phyloP scores from a whole-genome alignment of 2,797 vertebrate species.

The Eutrigla gurnardus region DNA sequence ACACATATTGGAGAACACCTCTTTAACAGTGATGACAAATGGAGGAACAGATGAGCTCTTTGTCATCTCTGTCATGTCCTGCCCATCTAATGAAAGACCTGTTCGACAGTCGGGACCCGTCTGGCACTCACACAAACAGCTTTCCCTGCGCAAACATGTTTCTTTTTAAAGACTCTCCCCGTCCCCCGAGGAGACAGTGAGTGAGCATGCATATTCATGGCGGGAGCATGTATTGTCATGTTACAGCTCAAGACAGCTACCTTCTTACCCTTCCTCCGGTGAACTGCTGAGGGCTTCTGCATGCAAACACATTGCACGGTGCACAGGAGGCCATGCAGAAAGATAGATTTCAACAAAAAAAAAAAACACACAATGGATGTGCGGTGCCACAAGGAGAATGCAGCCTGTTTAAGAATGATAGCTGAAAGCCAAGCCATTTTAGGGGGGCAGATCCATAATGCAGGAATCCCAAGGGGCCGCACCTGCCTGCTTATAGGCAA shows the following conservation, averaged over 20 bases:
- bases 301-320: conserved; percentile 10
- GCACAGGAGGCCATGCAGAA: conserved; percentile 46
- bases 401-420: conserved; percentile 51
- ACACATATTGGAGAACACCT: conserved; percentile 9
- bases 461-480: conserved; percentile 67
- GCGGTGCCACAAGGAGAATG: conserved; percentile 44
- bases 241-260: conserved; percentile 27
- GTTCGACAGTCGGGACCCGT: conserved; percentile 51
- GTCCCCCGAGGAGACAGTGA: conserved; percentile 38
- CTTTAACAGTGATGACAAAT: conserved; percentile 26
- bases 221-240: conserved; percentile 55
- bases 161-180: conserved; percentile 35
- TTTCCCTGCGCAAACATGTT: conserved; percentile 59
- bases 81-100: conserved; percentile 45
- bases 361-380: conserved; percentile 16
- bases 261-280: conserved; percentile 9
- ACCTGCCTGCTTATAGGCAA: conserved; percentile 72
- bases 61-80: conserved; percentile 47
- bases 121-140: conserved; percentile 41
- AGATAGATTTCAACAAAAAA: conserved; percentile 31
- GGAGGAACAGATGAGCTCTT: conserved; percentile 35
- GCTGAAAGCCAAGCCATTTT: conserved; percentile 55
- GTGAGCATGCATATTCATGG: conserved; percentile 63
- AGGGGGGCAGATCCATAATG: conserved; percentile 49
- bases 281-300: neutral